Evolutionary conservation across 1,140 invertebrate genomes (phyloP), one percentile per base, ranked within the genome.

Genomic region (Acromyrmex echinatior): DNA sequence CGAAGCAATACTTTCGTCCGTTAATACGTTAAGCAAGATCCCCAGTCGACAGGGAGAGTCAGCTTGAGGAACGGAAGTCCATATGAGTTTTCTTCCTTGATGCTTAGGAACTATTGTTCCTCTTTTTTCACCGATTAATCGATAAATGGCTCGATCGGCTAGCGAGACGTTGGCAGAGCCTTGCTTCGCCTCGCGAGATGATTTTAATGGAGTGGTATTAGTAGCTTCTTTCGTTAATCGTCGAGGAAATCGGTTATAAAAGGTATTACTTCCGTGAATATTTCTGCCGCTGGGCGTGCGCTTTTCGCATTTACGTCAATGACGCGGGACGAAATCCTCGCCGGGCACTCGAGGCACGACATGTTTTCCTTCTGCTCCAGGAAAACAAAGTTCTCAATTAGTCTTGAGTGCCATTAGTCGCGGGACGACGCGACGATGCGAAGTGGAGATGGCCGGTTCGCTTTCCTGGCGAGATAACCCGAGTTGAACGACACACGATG

Each of bases 401-500:
- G 86, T 49, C 68, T 70, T n/a, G 68, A 87, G 66, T n/a, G 51
- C 60, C 80, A 87, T 84, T 85, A 85, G 56, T 31, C 78, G 62
- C 86, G 16, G 51, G 68, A 73, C 49, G 28, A 53, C 45, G 49
- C 49, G 28, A 53, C 45, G 49, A 60, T 10, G 74, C 51, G n/a
- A 5, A 6, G 45, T 14, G 53, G 73, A 73, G 87, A 82, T 49
- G 49, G 62, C 58, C 79, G 53, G 62, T 81, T 49, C 58, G 70
- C 63, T 87, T 88, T 88, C 68, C 86, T 84, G 80, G 53, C 79
- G 81, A 89, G 88, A 89, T 89, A 89, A 89, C 87, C 87, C 45
- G 86, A 84, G 89, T 90, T 90, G 89, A 90, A 90, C 87, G 89
- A 90, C 87, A 89, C 87, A 65, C 65, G 65, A 70, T 74, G 70